A percentile compares a stretch with the other conserved stretches of the same genome.
phyloP scores from a whole-genome alignment of 1,140 invertebrate genomes.

The Drosophila saltans region DNA sequence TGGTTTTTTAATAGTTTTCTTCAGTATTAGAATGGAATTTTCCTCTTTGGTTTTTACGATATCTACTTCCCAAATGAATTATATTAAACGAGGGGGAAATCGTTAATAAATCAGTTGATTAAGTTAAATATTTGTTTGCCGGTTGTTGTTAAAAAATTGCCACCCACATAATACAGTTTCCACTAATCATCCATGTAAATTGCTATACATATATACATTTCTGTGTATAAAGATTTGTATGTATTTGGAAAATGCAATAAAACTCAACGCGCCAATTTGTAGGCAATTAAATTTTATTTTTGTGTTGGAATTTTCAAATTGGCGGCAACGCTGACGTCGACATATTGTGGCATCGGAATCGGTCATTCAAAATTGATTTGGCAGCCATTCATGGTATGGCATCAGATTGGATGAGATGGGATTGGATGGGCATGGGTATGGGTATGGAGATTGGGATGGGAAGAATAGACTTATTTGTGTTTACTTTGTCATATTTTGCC shows the following conservation, averaged over 20 bases:
- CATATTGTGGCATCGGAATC: conserved; percentile 9
- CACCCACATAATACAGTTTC: conserved; percentile 36
- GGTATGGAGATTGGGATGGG: too few relatives aligned
- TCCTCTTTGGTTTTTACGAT: conserved; percentile 31
- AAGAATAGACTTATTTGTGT: conserved; percentile 63
- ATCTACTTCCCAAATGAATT: conserved; percentile 50
- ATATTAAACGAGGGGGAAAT: conserved; percentile 55
- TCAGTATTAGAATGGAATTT: conserved; percentile 23
- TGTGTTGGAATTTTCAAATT: conserved; percentile 57
- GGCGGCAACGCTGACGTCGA: conserved; percentile 34
- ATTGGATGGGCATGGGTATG: too few relatives aligned
- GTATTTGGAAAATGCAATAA: conserved; percentile 69
- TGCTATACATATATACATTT: not conserved
- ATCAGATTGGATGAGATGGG: conserved; percentile 1
- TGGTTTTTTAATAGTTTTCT: not conserved
- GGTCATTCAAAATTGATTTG: conserved; percentile 53
- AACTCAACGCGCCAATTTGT: conserved; percentile 78
- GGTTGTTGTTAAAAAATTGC: conserved; percentile 48
- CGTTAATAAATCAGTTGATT: conserved; percentile 63
- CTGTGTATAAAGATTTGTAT: conserved; percentile 4
- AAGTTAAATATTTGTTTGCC: conserved; percentile 70
- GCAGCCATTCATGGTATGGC: conserved; percentile 30
- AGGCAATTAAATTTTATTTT: conserved; percentile 76
- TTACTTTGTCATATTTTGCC: conserved; percentile 76
- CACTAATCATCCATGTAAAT: conserved; percentile 23